These are phyloP conservation scores for Andrena camellia DNA, from an alignment of 2,888 invertebrate species.

Conservation along the genomic window DNA sequence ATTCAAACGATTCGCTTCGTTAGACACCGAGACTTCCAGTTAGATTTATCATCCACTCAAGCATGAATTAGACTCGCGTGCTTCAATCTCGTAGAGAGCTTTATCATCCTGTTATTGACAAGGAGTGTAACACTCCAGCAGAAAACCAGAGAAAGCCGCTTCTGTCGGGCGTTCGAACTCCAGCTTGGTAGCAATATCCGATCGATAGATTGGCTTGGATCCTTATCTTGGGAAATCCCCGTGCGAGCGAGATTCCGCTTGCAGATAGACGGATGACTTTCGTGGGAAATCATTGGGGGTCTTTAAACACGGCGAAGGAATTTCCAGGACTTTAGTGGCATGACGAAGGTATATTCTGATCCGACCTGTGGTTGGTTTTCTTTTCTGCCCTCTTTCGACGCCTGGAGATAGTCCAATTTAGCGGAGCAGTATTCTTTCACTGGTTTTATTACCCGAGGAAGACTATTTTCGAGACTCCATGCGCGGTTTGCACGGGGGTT, in stretches of 20 bases:
- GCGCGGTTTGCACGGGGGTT: slow-evolving; percentile 70
- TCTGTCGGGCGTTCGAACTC: neutral
- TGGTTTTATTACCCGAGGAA: slow-evolving; percentile 12
- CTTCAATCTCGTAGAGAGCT: slow-evolving; percentile 15
- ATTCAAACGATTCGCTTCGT: slow-evolving; percentile 38
- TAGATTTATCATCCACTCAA: slow-evolving; percentile 40
- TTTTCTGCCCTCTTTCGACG: neutral
- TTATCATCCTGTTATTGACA: slow-evolving; percentile 9
- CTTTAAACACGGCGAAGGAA: slow-evolving; percentile 62
- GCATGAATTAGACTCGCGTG: slow-evolving; percentile 33
- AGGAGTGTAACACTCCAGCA: slow-evolving; percentile 1
- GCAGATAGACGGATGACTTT: slow-evolving; percentile 71
- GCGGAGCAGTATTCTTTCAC: neutral
- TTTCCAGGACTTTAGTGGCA: slow-evolving; percentile 55
- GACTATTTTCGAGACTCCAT: slow-evolving; percentile 60
- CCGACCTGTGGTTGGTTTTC: neutral
- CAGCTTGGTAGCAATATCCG: neutral
- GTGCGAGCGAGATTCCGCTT: slow-evolving; percentile 73
- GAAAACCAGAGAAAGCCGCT: slow-evolving; percentile 33
- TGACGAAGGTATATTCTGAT: slow-evolving; percentile 45
- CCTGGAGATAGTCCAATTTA: neutral
- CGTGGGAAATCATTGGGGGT: slow-evolving; percentile 61
- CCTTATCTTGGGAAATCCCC: slow-evolving; percentile 73
- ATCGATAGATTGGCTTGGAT: slow-evolving; percentile 57
- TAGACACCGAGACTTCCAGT: slow-evolving; percentile 37